phyloP scores from a whole-genome alignment of 53 echinoderm and acorn worm species.

The Holothuria leucospilota region DNA sequence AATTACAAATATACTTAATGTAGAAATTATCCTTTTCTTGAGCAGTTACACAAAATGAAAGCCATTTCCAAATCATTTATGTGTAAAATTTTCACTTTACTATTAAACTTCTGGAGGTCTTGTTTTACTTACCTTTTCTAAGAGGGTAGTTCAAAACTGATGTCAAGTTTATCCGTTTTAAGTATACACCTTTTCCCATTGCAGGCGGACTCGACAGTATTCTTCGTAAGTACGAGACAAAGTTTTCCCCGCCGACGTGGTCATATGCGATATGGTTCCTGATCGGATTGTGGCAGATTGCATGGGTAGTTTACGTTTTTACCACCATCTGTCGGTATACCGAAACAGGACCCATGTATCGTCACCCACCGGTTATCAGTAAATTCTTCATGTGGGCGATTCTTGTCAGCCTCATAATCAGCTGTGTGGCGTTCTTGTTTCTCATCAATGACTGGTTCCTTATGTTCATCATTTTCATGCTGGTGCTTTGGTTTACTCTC shows the following conservation, averaged over 20 bases:
- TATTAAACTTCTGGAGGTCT: no score
- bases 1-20: no score
- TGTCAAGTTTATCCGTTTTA: background rate
- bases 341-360: constrained; percentile 62
- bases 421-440: constrained; percentile 49
- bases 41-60: no score
- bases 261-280: constrained; percentile 60
- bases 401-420: constrained; percentile 42
- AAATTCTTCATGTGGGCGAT: constrained; percentile 47
- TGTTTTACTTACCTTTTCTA: no score
- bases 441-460: constrained; percentile 48
- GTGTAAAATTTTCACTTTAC: no score
- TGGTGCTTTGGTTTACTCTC: constrained; percentile 13
- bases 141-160: background rate
- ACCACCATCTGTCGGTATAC: constrained; percentile 54
- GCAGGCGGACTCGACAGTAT: constrained; percentile 29
- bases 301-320: constrained; percentile 57
- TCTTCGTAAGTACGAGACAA: constrained; percentile 41
- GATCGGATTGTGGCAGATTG: constrained; percentile 57
- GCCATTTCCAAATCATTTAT: no score
- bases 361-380: constrained; percentile 62
- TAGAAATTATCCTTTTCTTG: no score
- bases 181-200: background rate
- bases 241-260: constrained; percentile 51
- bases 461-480: constrained; percentile 55